Conservation (phyloP, 2,113 vertebrate genomes). For the Bufo bufo region DNA sequence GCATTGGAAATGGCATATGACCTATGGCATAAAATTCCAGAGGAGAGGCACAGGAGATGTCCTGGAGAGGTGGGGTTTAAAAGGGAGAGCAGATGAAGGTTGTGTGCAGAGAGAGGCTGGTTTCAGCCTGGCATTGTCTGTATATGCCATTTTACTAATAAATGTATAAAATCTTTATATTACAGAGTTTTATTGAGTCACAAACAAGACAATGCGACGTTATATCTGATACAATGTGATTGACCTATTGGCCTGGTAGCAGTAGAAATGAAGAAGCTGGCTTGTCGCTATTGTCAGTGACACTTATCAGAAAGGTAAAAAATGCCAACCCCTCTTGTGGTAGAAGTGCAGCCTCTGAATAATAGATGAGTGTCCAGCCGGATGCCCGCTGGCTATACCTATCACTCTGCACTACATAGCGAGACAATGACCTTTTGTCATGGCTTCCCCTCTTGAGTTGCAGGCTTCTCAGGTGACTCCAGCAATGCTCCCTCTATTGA, state of each 20-base stretch:
- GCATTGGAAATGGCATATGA: not conserved
- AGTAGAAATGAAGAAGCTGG: not conserved
- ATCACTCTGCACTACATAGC: not conserved
- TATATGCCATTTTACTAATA: too few relatives aligned
- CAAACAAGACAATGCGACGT: not conserved
- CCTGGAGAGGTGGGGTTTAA: too few relatives aligned
- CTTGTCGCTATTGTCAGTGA: not conserved
- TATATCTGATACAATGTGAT: not conserved
- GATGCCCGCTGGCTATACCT: conserved; percentile 12
- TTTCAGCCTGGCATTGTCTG: too few relatives aligned
- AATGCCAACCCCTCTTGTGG: not conserved
- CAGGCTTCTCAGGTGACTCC: conserved; percentile 27
- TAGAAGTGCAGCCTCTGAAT: not conserved
- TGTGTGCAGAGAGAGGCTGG: too few relatives aligned
- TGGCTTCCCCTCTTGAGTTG: conserved; percentile 25
- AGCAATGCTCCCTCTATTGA: conserved; percentile 8
- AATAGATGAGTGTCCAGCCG: conserved; percentile 4
- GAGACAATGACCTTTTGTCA: conserved; percentile 38
- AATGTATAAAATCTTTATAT: too few relatives aligned
- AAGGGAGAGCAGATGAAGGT: too few relatives aligned
- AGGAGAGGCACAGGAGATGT: not conserved
- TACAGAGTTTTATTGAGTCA: too few relatives aligned
- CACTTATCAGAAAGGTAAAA: not conserved
- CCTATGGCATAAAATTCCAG: not conserved
- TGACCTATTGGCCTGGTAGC: not conserved